Conservation (phyloP, 2,113 vertebrate species). For the Speoplatyrhinus poulsoni region DNA sequence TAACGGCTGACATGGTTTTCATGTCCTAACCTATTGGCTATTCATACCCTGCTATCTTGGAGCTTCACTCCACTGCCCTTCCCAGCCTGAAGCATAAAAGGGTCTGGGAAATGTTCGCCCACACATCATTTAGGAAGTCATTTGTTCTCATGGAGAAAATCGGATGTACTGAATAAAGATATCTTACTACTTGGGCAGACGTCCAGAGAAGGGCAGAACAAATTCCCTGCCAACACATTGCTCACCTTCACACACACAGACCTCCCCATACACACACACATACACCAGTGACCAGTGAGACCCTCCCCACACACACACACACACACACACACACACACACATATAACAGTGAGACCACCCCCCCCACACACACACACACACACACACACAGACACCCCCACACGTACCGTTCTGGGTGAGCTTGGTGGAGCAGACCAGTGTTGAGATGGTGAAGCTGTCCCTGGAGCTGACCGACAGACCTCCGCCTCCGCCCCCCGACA, state of each 20-base stretch:
- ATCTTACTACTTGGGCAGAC: no score
- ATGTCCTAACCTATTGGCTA: no score
- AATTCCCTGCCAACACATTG: no score
- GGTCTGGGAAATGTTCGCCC: neutral
- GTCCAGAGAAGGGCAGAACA: no score
- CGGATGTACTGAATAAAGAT: no score
- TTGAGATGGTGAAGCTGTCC: constrained; percentile 89
- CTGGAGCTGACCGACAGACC: constrained; percentile 89
- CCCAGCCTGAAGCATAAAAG: neutral
- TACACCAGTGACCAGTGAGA: no score
- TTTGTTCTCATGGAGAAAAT: neutral
- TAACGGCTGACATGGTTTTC: neutral
- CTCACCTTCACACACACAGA: neutral
- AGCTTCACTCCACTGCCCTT: no score
- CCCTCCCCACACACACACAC: neutral
- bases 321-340: constrained; percentile 4
- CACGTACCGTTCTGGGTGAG: constrained; percentile 93
- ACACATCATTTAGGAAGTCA: neutral
- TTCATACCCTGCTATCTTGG: no score
- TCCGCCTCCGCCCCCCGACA: constrained; percentile 68
- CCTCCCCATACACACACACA: constrained; percentile 4
- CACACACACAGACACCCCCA: constrained; percentile 7
- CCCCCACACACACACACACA: neutral
- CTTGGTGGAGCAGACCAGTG: constrained; percentile 96
- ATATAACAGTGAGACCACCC: neutral